A percentile compares a stretch with the other conserved stretches of the same genome.
Evolutionary conservation across 2,797 vertebrate species (phyloP).

Genomic region (Petrocephalus sullivani): DNA sequence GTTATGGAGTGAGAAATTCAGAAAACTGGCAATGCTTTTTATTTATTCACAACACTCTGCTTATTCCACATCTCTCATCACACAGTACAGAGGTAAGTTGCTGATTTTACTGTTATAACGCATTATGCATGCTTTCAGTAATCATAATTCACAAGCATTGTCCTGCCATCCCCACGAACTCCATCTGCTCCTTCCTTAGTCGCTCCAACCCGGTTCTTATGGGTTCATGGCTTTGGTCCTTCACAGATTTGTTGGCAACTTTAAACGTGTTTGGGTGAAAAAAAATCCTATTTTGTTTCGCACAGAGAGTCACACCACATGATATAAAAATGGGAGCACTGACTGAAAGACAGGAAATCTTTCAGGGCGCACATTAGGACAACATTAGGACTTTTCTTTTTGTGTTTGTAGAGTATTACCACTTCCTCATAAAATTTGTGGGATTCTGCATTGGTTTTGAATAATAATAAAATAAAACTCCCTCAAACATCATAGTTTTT

Average conservation of each 20-base stretch:
- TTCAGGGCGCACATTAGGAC: neutral
- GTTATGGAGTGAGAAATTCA: neutral
- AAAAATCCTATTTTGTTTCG: neutral
- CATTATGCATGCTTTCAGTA: neutral
- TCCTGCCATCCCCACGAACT: neutral
- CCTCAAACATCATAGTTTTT: neutral
- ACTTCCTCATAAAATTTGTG: neutral
- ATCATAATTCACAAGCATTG: neutral
- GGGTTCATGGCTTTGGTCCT: neutral
- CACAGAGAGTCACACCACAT: neutral
- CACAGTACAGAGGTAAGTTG: neutral
- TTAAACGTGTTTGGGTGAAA: neutral
- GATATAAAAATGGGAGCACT: neutral
- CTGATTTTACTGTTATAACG: neutral
- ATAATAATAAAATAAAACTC: neutral
- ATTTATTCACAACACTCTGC: neutral
- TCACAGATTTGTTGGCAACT: neutral
- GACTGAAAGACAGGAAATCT: neutral
- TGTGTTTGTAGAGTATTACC: neutral
- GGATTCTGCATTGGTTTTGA: neutral
- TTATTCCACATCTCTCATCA: neutral
- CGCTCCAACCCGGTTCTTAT: neutral
- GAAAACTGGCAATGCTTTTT: neutral
- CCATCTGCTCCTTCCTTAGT: neutral
- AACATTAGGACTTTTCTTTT: neutral